Conservation (phyloP, 2,113 vertebrate species). For the Laterallus jamaicensis region DNA sequence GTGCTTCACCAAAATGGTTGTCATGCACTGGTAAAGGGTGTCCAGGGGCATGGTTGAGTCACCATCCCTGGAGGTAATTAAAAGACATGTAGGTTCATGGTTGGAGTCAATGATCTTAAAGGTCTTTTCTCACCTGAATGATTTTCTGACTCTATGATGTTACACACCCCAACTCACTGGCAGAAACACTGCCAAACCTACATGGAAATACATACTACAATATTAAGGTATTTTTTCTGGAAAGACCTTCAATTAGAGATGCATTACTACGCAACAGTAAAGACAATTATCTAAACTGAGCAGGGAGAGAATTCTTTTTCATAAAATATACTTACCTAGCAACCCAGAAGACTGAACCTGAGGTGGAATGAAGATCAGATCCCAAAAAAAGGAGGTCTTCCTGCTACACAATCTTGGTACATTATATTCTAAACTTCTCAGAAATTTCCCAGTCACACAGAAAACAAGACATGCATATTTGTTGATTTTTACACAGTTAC, state of each 20-base stretch:
- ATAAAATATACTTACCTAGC: not conserved
- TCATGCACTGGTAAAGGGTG: not conserved
- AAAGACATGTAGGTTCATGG: not conserved
- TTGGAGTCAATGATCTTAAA: fast-evolving
- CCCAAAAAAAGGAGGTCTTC: not conserved
- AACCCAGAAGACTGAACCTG: not conserved
- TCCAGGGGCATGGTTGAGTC: not conserved
- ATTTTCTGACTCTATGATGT: not conserved
- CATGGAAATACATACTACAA: constrained; percentile 47
- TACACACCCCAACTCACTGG: not conserved
- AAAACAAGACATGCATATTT: not conserved
- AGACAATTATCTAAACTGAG: not conserved
- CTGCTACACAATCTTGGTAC: not conserved
- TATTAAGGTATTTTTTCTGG: constrained; percentile 58
- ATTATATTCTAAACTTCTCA: not conserved
- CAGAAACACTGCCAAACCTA: not conserved
- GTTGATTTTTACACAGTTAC: not conserved
- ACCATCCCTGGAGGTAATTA: not conserved
- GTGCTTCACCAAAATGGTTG: not conserved
- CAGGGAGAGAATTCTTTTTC: not conserved
- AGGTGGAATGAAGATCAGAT: not conserved
- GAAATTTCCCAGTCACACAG: constrained; percentile 2
- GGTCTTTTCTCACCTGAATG: not conserved
- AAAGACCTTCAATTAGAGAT: constrained; percentile 10
- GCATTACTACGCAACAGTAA: not conserved